Evolutionary conservation across 2,888 invertebrate species (phyloP), one percentile per base, ranked within the genome.

Genomic region (Leptothorax acervorum): DNA sequence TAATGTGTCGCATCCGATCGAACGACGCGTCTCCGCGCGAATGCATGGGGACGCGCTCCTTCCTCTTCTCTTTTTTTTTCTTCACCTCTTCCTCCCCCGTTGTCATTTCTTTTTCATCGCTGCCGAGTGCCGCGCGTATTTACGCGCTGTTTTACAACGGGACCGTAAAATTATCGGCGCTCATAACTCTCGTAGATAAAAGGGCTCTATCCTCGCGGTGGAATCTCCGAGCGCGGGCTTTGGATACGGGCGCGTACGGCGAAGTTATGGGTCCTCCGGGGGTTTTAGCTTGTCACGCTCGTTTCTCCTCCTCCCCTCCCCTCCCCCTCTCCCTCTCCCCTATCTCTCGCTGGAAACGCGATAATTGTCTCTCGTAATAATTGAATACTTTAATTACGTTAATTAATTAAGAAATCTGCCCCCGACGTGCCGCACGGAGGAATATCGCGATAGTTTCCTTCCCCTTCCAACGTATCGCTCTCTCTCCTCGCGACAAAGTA

Each of bases 151-250:
- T 81, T 81, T 81, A 81, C 79, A 81, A 12, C 71, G 71, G 23
- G 57, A 35, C 48, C 60, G 71, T 81, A 81, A 81, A 81, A 81
- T 81, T 81, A 81, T 81, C 79, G 70, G 79, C 39, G 79, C 79
- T 81, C 79, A 81, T 81, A 81, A 81, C 31, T 81, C 79, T 81
- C 79, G 71, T 51, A 81, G 79, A 81, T 81, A 81, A 81, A 81
- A 81, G 79, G 79, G 79, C 51, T 71, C 79, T 71, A 81, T 70
- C 48, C 79, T 53, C 48, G 39, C 68, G 48, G 60, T 48, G 12
- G 79, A 81, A 81, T 81, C 71, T 81, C 79, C 39, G 60, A n/a
- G 53, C 57, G 48, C 57, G 48, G 18, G 79, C 60, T 70, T 70
- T 70, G 79, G 79, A 71, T 81, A 81, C 48, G 71, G 28, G 79